Evolutionary conservation across 2,113 vertebrate genomes (phyloP).

Genomic region (Pungitius pungitius): DNA sequence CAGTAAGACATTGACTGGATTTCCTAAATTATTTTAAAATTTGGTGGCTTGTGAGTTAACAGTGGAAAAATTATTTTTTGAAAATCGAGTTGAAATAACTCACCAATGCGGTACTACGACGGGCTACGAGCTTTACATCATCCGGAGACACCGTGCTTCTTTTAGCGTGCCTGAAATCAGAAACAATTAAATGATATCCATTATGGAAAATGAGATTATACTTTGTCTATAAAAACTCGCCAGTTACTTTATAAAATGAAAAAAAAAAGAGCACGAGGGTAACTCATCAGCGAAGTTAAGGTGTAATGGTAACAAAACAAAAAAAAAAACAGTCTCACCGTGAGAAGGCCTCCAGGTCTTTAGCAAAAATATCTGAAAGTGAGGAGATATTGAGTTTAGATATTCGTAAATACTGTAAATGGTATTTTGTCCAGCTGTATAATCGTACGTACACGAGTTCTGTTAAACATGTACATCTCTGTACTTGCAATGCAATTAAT

Average conservation of each 20-base stretch:
- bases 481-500: no score
- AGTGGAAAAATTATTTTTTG: not conserved
- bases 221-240: not conserved
- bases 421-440: not conserved
- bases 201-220: not conserved
- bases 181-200: not conserved
- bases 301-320: not conserved
- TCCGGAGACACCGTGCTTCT: slow-evolving; percentile 87
- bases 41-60: not conserved
- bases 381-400: not conserved
- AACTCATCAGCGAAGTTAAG: not conserved
- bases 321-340: slow-evolving; percentile 83
- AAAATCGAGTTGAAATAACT: slow-evolving; percentile 50
- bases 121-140: slow-evolving; percentile 91
- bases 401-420: no score
- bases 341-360: slow-evolving; percentile 93
- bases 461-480: not conserved
- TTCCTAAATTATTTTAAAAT: not conserved
- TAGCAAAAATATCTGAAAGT: slow-evolving; percentile 89
- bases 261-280: not conserved
- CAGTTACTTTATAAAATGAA: not conserved
- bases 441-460: not conserved
- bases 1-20: no score
- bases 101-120: slow-evolving; percentile 91
- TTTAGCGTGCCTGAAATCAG: slow-evolving; percentile 87